Base-by-base conservation (phyloP, 2,797 vertebrate genomes). In the Clarias fuscus region DNA sequence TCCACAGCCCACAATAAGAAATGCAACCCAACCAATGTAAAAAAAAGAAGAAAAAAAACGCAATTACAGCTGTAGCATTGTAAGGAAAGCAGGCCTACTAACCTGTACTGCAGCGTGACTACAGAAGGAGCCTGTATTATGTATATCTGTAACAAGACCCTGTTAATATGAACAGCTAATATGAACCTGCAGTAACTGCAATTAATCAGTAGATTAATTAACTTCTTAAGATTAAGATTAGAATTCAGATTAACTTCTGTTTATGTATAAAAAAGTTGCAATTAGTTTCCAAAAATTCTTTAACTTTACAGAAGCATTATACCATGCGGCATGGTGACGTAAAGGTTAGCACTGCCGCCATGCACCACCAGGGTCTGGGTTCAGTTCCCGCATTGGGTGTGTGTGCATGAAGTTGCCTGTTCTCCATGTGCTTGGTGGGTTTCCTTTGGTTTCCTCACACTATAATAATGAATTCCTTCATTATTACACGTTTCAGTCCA, bases 51-150 rank as follows among this genome's bases (percentile, higher is more conserved):
- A 33, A 33, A 77, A 22, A 37, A 61, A 48, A 30, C 17, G n/a
- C 53, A 77, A 18, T 77, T 59, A 77, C 27, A 59, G 76, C 56
- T 78, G 18, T 78, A 78, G 27, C 53, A 58, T 27, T 59, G 53
- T 33, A 77, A 17, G 30, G 53, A 77, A 77, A 77, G 30, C 20
- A 59, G n/a, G 4, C 75, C 6, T 59, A 77, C 18, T 58, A 77
- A 77, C 17, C n/a, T 78, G 20, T 33, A 78, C 7, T 59, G 56
- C 48, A 58, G 73, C 73, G 6, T 56, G 24, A 77, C 56, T 53
- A 56, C 43, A 75, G 67, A 40, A 72, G 70, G 20, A 72, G 70
- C 22, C 37, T 11, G n/a, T 58, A n/a, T 58, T 58, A 58, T 58
- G 15, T 58, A 58, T 58, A 14, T 58, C 24, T 77, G 1, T 15